Percentiles rank a stretch among this genome's conserved stretches.
Evolutionary conservation across 2,113 vertebrate species (phyloP).

Genomic region (Engystomops pustulosus): DNA sequence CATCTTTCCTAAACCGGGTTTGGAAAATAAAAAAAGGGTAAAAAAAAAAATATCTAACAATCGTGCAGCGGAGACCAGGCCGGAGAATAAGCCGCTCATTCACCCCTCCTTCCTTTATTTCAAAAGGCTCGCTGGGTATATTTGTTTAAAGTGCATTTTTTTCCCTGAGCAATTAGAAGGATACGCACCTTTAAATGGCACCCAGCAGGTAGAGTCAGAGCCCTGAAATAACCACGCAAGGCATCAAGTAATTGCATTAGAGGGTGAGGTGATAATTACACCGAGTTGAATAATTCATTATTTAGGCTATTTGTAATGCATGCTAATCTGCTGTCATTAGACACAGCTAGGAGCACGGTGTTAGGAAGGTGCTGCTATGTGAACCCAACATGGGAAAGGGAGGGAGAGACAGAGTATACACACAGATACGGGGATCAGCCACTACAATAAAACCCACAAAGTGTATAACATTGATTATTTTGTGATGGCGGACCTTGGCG

Average conservation of each 20-base stretch:
- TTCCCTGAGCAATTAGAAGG: conserved; percentile 50
- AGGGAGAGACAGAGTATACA: not conserved
- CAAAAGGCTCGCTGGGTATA: conserved; percentile 36
- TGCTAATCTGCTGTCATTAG: conserved; percentile 69
- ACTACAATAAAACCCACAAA: too few relatives aligned
- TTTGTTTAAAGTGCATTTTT: conserved; percentile 48
- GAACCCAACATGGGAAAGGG: conserved; percentile 31
- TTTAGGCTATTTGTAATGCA: conserved; percentile 70
- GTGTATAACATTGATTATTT: too few relatives aligned
- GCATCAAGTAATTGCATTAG: conserved; percentile 64
- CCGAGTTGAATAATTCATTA: conserved; percentile 71
- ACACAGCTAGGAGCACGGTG: conserved; percentile 24
- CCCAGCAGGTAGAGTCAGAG: conserved; percentile 67
- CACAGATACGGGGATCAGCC: too few relatives aligned
- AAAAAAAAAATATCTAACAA: not conserved
- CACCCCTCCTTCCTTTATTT: conserved; percentile 24
- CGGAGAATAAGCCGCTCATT: not conserved
- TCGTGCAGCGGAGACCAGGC: not conserved
- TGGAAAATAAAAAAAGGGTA: too few relatives aligned
- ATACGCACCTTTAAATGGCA: conserved; percentile 55
- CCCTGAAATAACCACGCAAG: conserved; percentile 65
- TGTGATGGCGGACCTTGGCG: too few relatives aligned
- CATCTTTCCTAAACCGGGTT: too few relatives aligned
- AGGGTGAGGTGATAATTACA: conserved; percentile 67
- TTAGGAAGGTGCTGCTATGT: conserved; percentile 9